Base-by-base conservation (phyloP, 2,888 invertebrate species). In the Melanostoma mellinum region DNA sequence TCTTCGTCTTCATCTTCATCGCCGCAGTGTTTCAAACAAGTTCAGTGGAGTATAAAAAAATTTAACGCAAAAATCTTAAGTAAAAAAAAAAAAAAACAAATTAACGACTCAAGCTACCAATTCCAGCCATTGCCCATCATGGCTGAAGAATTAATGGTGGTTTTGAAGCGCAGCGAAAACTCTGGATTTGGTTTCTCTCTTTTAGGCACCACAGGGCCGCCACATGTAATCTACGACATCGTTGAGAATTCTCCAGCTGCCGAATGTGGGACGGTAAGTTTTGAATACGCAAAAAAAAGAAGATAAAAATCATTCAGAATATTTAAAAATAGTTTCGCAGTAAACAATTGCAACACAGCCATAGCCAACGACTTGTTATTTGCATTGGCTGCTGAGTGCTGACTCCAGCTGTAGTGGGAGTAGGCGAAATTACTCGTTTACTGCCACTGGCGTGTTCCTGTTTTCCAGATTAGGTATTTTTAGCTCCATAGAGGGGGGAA, bases 231-330 rank as follows among this genome's bases (percentile, higher is more conserved):
- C 92, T 97, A 97, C 93, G 95, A 97, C 93, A 97, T 97, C 91
- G 94, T 97, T 90, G 97, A 97, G 92, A 96, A 97, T 92, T 97
- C 97, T 88, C 97, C 97, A 91, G 97, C 97, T 87, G 97, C 97
- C 89, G 95, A 96, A 91, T 95, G 96, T 92, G 97, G 90, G 86
- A 87, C 88, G 90, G 90, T 90, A 89, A 90, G 90, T 90, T 77
- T 56, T 35, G 20, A 42, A 52, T 56, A 33, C 36, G 6, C n/a
- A 46, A 2, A 74, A 53, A 68, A 32, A 33, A 3, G 10, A 50
- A 46, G 38, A 50, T 50, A 10, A 71, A 42, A 52, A 30, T 4
- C 65, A 52, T 58, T 68, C 35, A 42, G 10, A 55, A 36, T 1
- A 20, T 36, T 55, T 36, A 53, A 68, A 53, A 75, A 60, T 68